A percentile compares a stretch with the other conserved stretches of the same genome.
Conservation (phyloP, 2,888 invertebrate species). For the Lumbricus terrestris region DNA sequence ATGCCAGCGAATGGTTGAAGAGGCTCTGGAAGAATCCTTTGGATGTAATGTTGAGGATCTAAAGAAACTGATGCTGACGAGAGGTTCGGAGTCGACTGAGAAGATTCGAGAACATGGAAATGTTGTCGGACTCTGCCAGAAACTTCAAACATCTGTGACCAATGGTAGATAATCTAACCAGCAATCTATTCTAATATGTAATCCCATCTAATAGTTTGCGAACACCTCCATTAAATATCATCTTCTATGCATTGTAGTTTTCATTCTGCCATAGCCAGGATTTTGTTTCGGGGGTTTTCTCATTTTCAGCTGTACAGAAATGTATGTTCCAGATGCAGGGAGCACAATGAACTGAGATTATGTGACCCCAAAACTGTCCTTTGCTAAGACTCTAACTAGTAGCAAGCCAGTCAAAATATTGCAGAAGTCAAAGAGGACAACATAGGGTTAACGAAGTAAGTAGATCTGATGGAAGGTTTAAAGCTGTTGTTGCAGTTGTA, state of each 20-base stretch:
- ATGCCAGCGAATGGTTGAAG: background rate
- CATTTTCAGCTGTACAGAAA: background rate
- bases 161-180: constrained; percentile 27
- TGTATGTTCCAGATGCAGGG: background rate
- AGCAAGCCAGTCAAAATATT: no score
- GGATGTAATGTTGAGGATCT: constrained; percentile 94
- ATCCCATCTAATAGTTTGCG: background rate
- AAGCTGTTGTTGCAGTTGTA: no score
- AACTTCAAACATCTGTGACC: constrained; percentile 90
- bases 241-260: no score
- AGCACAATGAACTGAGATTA: background rate
- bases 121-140: constrained; percentile 90
- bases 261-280: no score
- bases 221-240: no score
- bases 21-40: constrained; percentile 63
- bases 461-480: no score
- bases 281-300: no score
- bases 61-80: constrained; percentile 96
- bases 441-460: no score
- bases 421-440: no score
- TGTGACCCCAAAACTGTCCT: background rate
- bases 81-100: constrained; percentile 90
- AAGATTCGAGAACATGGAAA: constrained; percentile 82
- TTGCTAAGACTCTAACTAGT: background rate
- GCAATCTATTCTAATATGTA: background rate